Conservation (phyloP, 1,140 invertebrate species). For the Augochlora pura region DNA sequence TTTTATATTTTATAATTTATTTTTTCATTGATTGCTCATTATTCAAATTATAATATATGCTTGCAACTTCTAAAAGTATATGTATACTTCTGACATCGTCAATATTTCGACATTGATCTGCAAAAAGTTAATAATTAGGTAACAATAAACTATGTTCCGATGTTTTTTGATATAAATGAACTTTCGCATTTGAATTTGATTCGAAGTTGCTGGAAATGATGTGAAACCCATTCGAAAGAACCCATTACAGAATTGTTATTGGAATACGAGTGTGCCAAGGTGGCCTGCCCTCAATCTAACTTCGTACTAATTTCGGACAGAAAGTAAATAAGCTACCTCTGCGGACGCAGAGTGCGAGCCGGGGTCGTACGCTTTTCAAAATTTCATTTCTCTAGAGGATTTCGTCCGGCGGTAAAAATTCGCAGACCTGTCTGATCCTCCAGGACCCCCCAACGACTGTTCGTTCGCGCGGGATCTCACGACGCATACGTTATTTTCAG, state of each 20-base stretch:
- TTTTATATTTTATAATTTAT: no score
- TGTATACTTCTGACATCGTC: no score
- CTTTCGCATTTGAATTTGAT: no score
- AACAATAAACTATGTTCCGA: no score
- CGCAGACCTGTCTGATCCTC: background rate
- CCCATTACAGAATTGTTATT: background rate
- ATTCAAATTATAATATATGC: no score
- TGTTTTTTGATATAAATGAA: no score
- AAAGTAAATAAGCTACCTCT: slow-evolving; percentile 6
- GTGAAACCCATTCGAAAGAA: no score
- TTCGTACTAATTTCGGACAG: background rate
- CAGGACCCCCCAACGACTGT: background rate
- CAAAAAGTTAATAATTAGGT: no score
- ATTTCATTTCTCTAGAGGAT: slow-evolving; percentile 25
- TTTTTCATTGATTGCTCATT: no score
- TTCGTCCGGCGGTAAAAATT: slow-evolving; percentile 24
- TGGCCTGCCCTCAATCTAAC: background rate
- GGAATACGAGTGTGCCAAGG: background rate
- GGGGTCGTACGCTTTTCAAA: background rate
- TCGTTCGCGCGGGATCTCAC: background rate
- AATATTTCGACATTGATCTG: no score
- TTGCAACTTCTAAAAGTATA: no score
- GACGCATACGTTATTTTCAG: slow-evolving; percentile 41
- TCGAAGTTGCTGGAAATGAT: no score
- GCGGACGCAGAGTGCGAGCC: background rate